These are phyloP conservation scores for Astreopora myriophthalma DNA, from an alignment of 64 coral and sea anemone species.

Conservation along the genomic window DNA sequence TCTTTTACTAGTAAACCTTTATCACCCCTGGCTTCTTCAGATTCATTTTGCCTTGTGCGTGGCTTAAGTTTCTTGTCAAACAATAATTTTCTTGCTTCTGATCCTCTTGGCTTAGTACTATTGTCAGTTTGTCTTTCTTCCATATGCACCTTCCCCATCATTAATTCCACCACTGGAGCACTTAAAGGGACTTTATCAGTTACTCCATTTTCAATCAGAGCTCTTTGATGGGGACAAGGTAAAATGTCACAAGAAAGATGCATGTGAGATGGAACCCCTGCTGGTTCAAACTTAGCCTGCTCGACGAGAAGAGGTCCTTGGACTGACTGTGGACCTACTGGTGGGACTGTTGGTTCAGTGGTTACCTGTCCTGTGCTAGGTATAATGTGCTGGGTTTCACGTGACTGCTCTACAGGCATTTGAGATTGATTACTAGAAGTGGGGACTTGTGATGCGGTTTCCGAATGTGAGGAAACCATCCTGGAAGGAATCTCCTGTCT, in stretches of 20 bases:
- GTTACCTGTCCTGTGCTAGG: not conserved
- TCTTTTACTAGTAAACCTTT: not conserved
- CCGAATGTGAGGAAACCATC: not conserved
- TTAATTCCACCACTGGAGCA: not conserved
- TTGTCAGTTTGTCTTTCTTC: not conserved
- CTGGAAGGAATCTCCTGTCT: not conserved
- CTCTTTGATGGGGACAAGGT: slow-evolving; percentile 59
- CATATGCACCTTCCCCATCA: not conserved
- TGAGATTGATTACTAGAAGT: not conserved
- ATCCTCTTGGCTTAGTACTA: not conserved
- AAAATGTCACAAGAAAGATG: slow-evolving; percentile 74
- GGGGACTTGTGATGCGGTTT: not conserved
- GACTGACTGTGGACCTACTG: not conserved
- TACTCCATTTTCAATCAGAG: slow-evolving; percentile 4
- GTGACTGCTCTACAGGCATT: not conserved
- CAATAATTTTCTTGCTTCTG: not conserved
- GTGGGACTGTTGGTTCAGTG: not conserved
- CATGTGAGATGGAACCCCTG: slow-evolving; percentile 37
- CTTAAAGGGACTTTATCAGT: slow-evolving; percentile 3
- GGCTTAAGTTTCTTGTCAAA: not conserved
- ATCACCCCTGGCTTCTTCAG: not conserved
- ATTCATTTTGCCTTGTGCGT: not conserved
- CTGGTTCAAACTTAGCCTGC: not conserved
- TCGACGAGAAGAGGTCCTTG: not conserved
- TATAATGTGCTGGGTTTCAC: not conserved